Evolutionary conservation across 2,888 invertebrate species (phyloP).

Genomic region (Agrotis clavis): DNA sequence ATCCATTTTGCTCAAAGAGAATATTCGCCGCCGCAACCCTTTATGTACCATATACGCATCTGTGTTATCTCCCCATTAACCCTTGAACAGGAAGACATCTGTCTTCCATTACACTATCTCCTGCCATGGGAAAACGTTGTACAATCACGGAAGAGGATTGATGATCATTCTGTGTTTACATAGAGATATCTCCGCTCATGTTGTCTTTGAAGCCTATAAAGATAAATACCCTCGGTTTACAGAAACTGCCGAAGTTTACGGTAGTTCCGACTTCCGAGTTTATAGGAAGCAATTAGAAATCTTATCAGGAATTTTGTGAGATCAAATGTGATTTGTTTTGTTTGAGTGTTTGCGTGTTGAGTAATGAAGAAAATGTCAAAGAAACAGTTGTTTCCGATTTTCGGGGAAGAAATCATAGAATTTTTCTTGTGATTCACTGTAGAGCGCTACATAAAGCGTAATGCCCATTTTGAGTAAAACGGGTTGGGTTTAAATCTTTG

Average conservation of each 20-base stretch:
- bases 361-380: not conserved
- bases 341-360: not conserved
- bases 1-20: not conserved
- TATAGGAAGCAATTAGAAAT: not conserved
- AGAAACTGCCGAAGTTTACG: not conserved
- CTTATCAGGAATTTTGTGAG: not conserved
- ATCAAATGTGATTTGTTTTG: not conserved
- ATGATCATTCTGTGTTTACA: constrained; percentile 32
- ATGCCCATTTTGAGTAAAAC: too few species aligned
- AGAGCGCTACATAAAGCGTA: too few species aligned
- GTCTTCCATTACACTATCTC: constrained; percentile 44
- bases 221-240: not conserved
- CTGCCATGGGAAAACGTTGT: constrained; percentile 25
- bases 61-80: constrained; percentile 38
- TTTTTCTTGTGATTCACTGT: too few species aligned
- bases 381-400: too few species aligned
- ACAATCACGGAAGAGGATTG: constrained; percentile 21
- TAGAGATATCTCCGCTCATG: not conserved
- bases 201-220: constrained; percentile 6
- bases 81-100: constrained; percentile 48
- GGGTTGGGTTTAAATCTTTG: too few species aligned
- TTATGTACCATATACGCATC: constrained; percentile 2
- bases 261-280: not conserved
- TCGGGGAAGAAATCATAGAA: too few species aligned
- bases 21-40: not conserved